Conservation (phyloP, 2,888 invertebrate species). For the Xestia sexstrigata region DNA sequence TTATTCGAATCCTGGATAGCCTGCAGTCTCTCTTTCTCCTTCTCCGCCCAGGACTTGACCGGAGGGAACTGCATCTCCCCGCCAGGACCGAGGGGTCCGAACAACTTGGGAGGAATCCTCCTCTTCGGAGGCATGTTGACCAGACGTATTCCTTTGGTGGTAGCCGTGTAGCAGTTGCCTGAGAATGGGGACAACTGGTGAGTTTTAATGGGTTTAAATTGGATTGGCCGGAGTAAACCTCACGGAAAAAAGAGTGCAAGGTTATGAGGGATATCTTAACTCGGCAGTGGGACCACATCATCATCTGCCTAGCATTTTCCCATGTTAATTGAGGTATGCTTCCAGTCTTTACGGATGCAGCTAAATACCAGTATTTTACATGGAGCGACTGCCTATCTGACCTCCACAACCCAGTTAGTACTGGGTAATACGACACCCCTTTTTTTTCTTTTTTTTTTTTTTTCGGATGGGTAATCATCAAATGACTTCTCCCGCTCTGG, state of each 20-base stretch:
- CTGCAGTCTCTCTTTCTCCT: constrained; percentile 83
- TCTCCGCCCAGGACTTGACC: constrained; percentile 82
- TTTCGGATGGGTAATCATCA: too few species aligned
- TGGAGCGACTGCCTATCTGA: neutral
- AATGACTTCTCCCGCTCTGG: too few species aligned
- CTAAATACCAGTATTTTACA: neutral
- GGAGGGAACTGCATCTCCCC: constrained; percentile 92
- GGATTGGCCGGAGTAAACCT: neutral
- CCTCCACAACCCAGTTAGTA: neutral
- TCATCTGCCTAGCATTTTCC: neutral
- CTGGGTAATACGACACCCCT: neutral
- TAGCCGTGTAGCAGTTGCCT: constrained; percentile 84
- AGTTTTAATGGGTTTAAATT: neutral
- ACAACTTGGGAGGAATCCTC: constrained; percentile 76
- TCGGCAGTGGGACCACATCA: neutral
- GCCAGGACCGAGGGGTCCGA: constrained; percentile 84
- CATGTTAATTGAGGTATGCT: neutral
- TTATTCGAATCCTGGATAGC: constrained; percentile 78
- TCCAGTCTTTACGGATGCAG: neutral
- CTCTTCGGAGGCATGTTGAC: constrained; percentile 84
- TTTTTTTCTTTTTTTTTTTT: too few species aligned
- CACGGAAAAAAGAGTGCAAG: neutral
- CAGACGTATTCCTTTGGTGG: constrained; percentile 78
- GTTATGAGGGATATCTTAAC: neutral
- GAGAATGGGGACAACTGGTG: neutral